Percentiles rank a stretch among this genome's conserved stretches.
Conservation (phyloP, 2,113 vertebrate species). For the Lepus americanus region DNA sequence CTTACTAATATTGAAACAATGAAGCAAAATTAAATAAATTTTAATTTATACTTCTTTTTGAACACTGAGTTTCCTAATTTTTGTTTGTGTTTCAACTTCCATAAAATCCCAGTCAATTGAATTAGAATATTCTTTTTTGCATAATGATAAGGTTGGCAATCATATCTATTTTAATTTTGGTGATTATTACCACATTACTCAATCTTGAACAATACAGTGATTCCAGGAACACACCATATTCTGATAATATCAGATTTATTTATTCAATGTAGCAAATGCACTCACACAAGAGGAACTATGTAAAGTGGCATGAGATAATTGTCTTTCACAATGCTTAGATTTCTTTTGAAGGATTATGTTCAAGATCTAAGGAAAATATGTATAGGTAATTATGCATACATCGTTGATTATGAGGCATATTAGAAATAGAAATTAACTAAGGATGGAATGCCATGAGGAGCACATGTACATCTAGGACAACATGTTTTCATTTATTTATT, state of each 20-base stretch:
- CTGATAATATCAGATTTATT: background rate
- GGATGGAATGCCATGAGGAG: background rate
- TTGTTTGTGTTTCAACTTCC: background rate
- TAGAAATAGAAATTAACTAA: background rate
- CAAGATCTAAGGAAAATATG: background rate
- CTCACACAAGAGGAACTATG: background rate
- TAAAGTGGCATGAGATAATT: background rate
- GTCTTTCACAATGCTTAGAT: background rate
- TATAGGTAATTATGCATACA: background rate
- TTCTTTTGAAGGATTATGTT: background rate
- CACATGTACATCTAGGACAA: background rate
- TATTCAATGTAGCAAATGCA: background rate
- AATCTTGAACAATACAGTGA: background rate
- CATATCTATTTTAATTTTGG: background rate
- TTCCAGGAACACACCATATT: background rate
- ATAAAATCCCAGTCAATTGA: background rate
- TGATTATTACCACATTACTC: background rate
- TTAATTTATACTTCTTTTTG: background rate
- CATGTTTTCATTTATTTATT: too few species aligned
- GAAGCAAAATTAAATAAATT: background rate
- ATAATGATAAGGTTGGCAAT: background rate
- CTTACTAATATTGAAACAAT: background rate
- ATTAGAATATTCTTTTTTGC: background rate
- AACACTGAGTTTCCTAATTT: background rate
- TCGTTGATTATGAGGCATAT: background rate